Evolutionary conservation across 1,140 invertebrate genomes (phyloP).

Genomic region (Forficula auricularia): DNA sequence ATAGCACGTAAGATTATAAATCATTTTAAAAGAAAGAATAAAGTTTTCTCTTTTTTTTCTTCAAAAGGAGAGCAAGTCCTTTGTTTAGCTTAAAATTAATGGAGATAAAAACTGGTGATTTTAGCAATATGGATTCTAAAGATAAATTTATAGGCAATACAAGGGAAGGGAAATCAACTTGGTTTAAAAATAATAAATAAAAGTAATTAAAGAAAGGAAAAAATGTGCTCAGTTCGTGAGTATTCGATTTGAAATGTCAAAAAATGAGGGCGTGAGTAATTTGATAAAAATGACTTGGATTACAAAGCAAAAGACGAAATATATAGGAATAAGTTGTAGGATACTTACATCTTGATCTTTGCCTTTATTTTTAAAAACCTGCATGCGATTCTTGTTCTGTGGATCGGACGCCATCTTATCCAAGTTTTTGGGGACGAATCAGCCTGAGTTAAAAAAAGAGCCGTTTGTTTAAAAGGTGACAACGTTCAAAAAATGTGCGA

Average conservation of each 20-base stretch:
- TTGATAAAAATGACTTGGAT: neutral
- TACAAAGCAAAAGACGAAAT: constrained; percentile 2
- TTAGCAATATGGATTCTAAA: no score
- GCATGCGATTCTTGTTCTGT: constrained; percentile 60
- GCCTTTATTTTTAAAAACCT: constrained; percentile 92
- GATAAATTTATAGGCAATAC: no score
- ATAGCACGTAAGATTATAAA: no score
- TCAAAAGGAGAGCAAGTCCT: no score
- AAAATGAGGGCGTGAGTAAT: neutral
- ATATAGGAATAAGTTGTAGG: constrained; percentile 1
- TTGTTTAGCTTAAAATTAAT: no score
- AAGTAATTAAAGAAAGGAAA: neutral
- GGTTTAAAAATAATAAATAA: neutral
- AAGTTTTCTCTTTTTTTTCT: no score
- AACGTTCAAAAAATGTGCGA: no score
- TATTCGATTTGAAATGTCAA: neutral
- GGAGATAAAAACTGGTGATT: no score
- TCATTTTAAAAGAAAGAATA: no score
- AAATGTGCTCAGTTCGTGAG: neutral
- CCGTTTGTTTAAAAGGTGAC: no score
- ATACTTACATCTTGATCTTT: constrained; percentile 88
- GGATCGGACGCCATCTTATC: constrained; percentile 58
- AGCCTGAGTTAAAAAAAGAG: no score
- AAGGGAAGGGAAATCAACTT: neutral
- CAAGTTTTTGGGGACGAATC: no score